Conservation (phyloP, 2,113 vertebrate species). For the Todiramphus saurophagus region DNA sequence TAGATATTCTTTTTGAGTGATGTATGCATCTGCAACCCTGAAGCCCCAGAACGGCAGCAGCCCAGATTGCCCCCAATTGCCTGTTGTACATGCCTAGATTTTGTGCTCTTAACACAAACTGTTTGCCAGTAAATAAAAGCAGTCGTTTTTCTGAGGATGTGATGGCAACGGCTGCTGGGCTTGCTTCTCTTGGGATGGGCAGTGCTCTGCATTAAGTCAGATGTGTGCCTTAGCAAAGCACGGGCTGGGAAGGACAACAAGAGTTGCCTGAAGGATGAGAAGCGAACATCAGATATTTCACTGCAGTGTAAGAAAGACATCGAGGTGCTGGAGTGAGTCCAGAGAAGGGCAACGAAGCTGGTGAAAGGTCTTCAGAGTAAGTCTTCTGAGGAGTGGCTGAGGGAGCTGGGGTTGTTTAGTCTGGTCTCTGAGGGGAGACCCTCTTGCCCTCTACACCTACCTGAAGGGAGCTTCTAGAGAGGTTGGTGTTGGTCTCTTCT, state of each 20-base stretch:
- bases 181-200: background rate
- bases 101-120: background rate
- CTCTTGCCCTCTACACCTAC: no score
- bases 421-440: no score
- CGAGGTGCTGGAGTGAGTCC: no score
- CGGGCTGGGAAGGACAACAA: background rate
- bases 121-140: background rate
- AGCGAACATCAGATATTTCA: background rate
- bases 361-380: no score
- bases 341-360: no score
- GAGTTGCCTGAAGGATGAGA: background rate
- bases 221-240: background rate
- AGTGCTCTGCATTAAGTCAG: background rate
- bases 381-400: no score
- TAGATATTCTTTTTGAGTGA: background rate
- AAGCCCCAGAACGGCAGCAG: background rate
- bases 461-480: no score
- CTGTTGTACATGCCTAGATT: background rate
- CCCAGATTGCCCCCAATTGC: background rate
- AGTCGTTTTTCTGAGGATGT: background rate
- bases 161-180: background rate
- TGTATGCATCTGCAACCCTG: background rate
- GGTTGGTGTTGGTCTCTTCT: no score
- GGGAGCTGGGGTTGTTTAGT: no score
- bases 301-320: no score